Evolutionary conservation across 1,140 invertebrate species (phyloP), one percentile per base, ranked within the genome.

Genomic region (Stenopsyche tienmushanensis): DNA sequence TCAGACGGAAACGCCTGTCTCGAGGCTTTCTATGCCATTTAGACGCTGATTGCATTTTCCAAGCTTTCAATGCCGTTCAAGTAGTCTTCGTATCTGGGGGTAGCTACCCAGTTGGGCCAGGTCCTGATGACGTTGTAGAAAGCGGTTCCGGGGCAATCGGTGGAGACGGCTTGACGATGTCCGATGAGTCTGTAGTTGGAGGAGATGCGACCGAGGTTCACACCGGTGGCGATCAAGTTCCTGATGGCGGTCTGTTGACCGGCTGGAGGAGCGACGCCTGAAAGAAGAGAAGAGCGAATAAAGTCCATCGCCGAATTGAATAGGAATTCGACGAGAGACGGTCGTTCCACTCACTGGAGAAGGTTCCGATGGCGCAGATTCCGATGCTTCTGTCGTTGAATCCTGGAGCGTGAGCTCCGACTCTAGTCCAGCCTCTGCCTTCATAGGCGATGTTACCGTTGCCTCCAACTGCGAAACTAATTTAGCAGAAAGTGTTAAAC

Each of bases 401-500:
- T n/a, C 74, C 75, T 1, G 82, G 83, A 0, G 90, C 84, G 71
- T 93, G 90, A 0, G 88, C 88, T 2, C 91, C 91, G 0, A 86
- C 75, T 1, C 73, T 76, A 21, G 85, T 82, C 86, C 90, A 94
- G 1, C 89, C 89, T 21, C 90, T 81, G 1, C 90, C 92, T 65
- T 86, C 84, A 71, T 92, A 93, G 5, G 85, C 86, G 7, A 34
- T 34, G 10, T 82, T 78, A 1, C 89, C 90, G 63, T 93, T 90
- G n/a, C 88, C 88, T 1, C 91, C 92, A 3, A 92, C 82, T 15
- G 87, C 83, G 74, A 94, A 94, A 75, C 86, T 92, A 64, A 34
- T n/a, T n/a, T n/a, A n/a, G n/a, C n/a, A n/a, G 64, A 77, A 82
- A 34, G 15, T 13, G 29, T 7, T 34, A 9, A 5, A 45, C 9